phyloP scores from a whole-genome alignment of 30 jellyfish, hydroid and myxozoan species.

The Aurelia aurita region DNA sequence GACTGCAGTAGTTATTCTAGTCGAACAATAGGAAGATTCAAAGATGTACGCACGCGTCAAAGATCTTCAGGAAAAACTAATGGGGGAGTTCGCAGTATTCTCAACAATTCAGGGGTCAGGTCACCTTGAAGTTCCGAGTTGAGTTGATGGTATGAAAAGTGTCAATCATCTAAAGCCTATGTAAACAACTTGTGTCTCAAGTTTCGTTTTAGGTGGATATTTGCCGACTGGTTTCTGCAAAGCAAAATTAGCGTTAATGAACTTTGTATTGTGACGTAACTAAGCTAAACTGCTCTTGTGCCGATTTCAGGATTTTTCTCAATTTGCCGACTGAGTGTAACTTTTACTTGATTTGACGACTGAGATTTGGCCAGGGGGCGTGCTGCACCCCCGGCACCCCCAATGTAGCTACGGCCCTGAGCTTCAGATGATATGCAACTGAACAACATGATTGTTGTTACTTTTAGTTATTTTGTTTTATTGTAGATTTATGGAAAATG shows the following conservation, averaged over 20 bases:
- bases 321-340: constrained; percentile 23
- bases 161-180: constrained; percentile 1
- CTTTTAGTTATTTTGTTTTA: no score
- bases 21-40: constrained; percentile 21
- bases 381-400: constrained; percentile 18
- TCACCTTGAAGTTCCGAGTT: background rate
- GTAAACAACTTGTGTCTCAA: background rate
- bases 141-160: background rate
- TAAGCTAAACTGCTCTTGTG: constrained; percentile 15
- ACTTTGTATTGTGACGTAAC: constrained; percentile 21
- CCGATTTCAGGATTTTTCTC: constrained; percentile 14
- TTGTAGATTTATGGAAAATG: no score
- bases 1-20: constrained; percentile 15
- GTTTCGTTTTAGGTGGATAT: background rate
- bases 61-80: constrained; percentile 16
- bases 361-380: constrained; percentile 8
- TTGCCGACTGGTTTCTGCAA: background rate
- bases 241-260: constrained; percentile 3
- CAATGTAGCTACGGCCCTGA: constrained; percentile 14
- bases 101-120: no score
- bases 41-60: constrained; percentile 15
- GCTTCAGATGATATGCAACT: background rate
- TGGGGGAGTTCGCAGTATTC: constrained; percentile 13
- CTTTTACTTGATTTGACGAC: constrained; percentile 13
- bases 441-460: no score